Percentiles rank a stretch among this genome's conserved stretches.
Conservation (phyloP, 53 echinoderm and acorn worm genomes). For the Temnopleurus reevesii region DNA sequence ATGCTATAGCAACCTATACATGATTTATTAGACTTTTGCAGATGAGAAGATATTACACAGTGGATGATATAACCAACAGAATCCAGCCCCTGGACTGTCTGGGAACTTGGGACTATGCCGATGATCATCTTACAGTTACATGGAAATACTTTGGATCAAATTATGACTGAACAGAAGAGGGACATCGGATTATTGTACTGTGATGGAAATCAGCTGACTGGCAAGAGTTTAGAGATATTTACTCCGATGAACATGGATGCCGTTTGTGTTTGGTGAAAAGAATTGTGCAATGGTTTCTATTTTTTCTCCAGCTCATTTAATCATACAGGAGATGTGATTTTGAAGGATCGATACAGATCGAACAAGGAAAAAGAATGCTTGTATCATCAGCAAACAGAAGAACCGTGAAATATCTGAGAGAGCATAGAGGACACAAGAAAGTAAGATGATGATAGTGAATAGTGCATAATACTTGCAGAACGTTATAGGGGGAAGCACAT, state of each 20-base stretch:
- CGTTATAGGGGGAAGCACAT: too few species aligned
- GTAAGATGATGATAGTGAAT: background rate
- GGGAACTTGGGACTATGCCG: background rate
- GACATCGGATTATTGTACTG: background rate
- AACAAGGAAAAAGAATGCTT: background rate
- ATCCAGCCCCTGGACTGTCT: too few species aligned
- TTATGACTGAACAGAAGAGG: background rate
- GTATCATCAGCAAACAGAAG: background rate
- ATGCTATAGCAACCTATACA: background rate
- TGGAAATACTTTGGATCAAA: background rate
- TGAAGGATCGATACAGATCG: background rate
- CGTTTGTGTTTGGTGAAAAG: background rate
- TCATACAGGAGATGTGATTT: background rate
- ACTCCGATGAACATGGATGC: background rate
- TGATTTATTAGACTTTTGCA: constrained; percentile 20
- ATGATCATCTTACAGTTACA: background rate
- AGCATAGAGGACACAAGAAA: constrained; percentile 13
- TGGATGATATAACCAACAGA: background rate
- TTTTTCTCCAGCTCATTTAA: constrained; percentile 3
- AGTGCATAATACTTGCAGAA: background rate
- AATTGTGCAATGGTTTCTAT: constrained; percentile 14
- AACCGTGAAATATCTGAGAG: too few species aligned
- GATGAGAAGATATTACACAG: background rate
- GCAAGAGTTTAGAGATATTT: background rate
- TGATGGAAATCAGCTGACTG: background rate